Base-by-base conservation (phyloP, 2,888 invertebrate genomes). In the Macrophya annulata region DNA sequence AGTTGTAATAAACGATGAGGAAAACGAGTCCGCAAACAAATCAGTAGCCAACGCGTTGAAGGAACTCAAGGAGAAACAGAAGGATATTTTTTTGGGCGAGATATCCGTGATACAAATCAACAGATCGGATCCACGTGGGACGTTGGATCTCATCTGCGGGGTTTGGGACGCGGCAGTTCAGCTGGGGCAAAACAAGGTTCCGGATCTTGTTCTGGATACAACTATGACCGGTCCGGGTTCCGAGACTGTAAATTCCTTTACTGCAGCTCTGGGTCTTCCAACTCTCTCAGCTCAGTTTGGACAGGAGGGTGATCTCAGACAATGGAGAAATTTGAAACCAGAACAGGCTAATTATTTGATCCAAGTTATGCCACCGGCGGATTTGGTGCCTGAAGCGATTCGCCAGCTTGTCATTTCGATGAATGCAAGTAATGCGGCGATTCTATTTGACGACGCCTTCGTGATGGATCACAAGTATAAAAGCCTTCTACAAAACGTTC, bases 401-500 rank as follows among this genome's bases (percentile, higher is more conserved):
- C 94, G 98, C 85, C 96, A 97, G 72, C 96, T 99, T 88, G 97
- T 98, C 4, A 94, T 95, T 0, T 95, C 96, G 87, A 97, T 98
- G 93, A 98, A 98, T 91, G 97, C 99, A 85, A 90, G 87, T 76
- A 98, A 98, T 92, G 98, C 98, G 17, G 99, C 98, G 8, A 97
- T 99, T 79, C 95, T 99, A 74, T 99, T 97, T 92, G 99, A 99
- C 90, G 96, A 97, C 40, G 96, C 96, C 62, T 98, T 98, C 92
- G 97, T 98, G 15, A 98, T 98, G 97, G 98, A 98, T 91, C 98
- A 98, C 94, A 98, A 98, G 93, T 98, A 98, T 93, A 98, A 98
- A 93, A 97, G 98, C 12, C 94, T 99, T 10, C 94, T 99, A 59
- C 96, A 98, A 93, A 98, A 99, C 92, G 97, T 98, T 85, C 97